Evolutionary conservation across 35 echinoderm and acorn worm species (phyloP).

Genomic region (Holothuria glaberrima): DNA sequence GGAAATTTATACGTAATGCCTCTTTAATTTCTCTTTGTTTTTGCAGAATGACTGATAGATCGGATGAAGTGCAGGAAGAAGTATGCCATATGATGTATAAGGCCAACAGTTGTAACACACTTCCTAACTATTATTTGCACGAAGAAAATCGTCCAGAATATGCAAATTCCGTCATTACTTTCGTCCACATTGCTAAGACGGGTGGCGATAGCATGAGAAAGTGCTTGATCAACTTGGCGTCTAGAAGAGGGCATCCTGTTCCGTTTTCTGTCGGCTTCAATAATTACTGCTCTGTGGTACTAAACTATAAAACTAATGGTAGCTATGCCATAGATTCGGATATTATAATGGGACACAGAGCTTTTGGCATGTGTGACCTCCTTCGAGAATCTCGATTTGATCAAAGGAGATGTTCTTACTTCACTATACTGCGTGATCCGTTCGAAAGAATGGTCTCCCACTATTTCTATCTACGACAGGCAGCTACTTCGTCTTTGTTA

Average conservation of each 20-base stretch:
- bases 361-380: slow-evolving; percentile 19
- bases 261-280: slow-evolving; percentile 14
- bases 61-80: neutral
- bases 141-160: neutral
- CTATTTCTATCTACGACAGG: slow-evolving; percentile 39
- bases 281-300: neutral
- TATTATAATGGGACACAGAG: slow-evolving; percentile 11
- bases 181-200: slow-evolving; percentile 30
- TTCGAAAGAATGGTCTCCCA: slow-evolving; percentile 51
- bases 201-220: slow-evolving; percentile 34
- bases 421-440: slow-evolving; percentile 39
- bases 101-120: slow-evolving; percentile 15
- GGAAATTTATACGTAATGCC: no score
- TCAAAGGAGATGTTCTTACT: slow-evolving; percentile 29
- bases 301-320: neutral
- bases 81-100: slow-evolving; percentile 28
- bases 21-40: neutral
- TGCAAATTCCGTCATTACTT: neutral
- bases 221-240: neutral
- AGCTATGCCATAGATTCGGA: neutral
- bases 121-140: slow-evolving; percentile 37
- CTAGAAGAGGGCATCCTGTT: neutral
- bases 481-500: neutral
- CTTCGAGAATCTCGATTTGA: neutral
- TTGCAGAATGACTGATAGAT: neutral